phyloP scores from a whole-genome alignment of 2,113 vertebrate genomes.

The Dipodomys ordii region DNA sequence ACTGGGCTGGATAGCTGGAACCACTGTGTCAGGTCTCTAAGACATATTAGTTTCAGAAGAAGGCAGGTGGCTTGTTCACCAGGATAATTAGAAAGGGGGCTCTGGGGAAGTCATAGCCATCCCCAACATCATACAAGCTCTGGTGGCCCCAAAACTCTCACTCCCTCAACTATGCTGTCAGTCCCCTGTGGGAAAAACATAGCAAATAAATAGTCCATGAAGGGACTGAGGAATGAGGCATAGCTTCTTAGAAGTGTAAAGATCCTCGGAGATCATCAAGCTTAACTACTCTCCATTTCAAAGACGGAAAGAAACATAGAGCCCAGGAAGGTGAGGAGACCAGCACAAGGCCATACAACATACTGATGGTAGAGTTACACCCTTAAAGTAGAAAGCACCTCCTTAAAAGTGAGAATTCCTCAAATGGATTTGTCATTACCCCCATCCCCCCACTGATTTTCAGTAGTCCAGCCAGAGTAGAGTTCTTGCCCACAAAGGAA shows the following conservation, averaged over 20 bases:
- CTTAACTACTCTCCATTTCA: constrained; percentile 7
- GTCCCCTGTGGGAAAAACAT: background rate
- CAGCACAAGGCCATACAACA: background rate
- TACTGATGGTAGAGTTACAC: background rate
- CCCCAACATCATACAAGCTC: constrained; percentile 21
- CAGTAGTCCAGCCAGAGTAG: background rate
- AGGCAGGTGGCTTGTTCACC: constrained; percentile 67
- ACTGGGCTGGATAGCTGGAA: background rate
- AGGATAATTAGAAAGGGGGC: constrained; percentile 73
- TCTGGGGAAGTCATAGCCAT: constrained; percentile 54
- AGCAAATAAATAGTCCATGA: constrained; percentile 49
- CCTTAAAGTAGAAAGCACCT: background rate
- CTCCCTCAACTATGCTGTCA: background rate
- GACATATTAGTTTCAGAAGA: constrained; percentile 58
- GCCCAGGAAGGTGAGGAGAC: background rate
- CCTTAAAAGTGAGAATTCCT: background rate
- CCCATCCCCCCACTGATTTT: background rate
- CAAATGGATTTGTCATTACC: background rate
- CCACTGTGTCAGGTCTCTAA: constrained; percentile 12
- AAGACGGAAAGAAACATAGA: background rate
- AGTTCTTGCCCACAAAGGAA: background rate
- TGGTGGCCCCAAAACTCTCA: constrained; percentile 28
- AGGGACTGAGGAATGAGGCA: constrained; percentile 36
- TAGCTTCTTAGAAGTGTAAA: constrained; percentile 41
- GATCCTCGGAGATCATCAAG: constrained; percentile 23